These are phyloP conservation scores for Galago senegalensis DNA, from an alignment of 2,797 vertebrate genomes.

Conservation along the genomic window DNA sequence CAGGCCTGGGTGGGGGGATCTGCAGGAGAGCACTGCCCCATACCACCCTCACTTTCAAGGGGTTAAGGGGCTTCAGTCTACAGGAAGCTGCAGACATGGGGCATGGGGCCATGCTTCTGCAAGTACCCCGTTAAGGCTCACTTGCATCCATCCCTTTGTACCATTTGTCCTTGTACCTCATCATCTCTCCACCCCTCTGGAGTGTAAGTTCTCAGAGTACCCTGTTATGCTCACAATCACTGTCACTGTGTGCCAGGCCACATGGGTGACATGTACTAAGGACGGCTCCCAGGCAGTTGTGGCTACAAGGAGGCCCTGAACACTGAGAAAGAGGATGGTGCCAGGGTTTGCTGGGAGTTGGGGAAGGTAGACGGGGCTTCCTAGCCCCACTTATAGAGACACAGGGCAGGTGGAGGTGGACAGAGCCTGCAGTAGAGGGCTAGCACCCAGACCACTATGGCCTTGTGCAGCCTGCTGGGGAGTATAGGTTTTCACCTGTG, in stretches of 20 bases:
- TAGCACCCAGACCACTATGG: neutral
- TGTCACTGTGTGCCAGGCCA: neutral
- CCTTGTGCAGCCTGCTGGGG: neutral
- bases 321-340: neutral
- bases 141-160: too few species aligned
- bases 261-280: neutral
- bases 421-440: too few species aligned
- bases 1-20: neutral
- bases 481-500: too few species aligned
- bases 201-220: neutral
- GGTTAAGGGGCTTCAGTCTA: neutral
- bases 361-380: neutral
- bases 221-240: neutral
- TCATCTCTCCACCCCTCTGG: neutral
- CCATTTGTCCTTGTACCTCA: neutral
- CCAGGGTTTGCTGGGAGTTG: neutral
- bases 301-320: neutral
- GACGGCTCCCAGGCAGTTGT: neutral
- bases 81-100: too few species aligned
- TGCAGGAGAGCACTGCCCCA: neutral
- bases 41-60: too few species aligned
- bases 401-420: rapidly evolving
- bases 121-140: too few species aligned
- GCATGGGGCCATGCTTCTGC: rapidly evolving
- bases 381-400: neutral